phyloP scores from a whole-genome alignment of 1,140 invertebrate species.

The Drosophila jambulina region DNA sequence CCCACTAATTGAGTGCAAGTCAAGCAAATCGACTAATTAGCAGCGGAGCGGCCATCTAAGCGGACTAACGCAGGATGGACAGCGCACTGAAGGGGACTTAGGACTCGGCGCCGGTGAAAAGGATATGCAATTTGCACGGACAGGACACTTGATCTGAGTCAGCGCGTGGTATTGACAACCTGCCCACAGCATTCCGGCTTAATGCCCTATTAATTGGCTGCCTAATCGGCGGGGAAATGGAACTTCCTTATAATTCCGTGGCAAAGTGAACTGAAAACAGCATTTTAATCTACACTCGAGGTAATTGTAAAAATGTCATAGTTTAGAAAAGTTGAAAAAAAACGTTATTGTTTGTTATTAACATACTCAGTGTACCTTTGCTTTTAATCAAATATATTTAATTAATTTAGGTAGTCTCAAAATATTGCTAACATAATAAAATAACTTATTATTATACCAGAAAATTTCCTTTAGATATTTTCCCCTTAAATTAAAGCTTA shows the following conservation, averaged over 20 bases:
- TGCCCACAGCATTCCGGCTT: conserved; percentile 21
- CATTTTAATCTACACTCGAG: not conserved
- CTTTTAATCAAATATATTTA: not conserved
- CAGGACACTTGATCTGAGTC: conserved; percentile 50
- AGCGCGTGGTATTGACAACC: conserved; percentile 34
- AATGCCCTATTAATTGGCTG: conserved; percentile 72
- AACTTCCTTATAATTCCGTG: conserved; percentile 1
- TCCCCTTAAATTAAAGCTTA: not conserved
- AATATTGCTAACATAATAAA: not conserved
- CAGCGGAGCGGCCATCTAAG: conserved; percentile 46
- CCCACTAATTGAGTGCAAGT: conserved; percentile 72
- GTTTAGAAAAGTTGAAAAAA: not conserved
- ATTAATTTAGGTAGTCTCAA: not conserved
- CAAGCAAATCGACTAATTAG: conserved; percentile 71
- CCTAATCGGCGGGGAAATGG: conserved; percentile 2
- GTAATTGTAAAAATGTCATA: not conserved
- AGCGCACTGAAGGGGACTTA: not conserved
- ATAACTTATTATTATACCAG: not conserved
- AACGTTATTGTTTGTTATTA: not conserved
- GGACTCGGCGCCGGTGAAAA: conserved; percentile 26
- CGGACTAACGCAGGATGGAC: conserved; percentile 30
- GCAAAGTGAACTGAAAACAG: not conserved
- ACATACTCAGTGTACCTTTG: not conserved
- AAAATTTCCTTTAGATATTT: not conserved
- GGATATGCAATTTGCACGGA: conserved; percentile 68